Base-by-base conservation (phyloP, 2,113 vertebrate species). In the Chloroceryle aenea region DNA sequence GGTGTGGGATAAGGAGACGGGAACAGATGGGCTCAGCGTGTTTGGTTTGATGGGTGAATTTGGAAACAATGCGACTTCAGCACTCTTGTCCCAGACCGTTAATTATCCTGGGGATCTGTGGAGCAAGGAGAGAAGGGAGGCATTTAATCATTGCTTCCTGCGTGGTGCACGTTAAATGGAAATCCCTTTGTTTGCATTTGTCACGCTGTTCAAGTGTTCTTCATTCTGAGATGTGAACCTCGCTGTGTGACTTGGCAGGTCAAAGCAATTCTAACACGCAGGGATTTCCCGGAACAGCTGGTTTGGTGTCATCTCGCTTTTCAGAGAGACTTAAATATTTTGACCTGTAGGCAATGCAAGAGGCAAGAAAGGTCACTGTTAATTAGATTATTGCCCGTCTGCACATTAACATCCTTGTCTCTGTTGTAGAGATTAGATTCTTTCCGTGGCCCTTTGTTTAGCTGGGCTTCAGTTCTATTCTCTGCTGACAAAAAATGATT, bases 81-180 rank as follows among this genome's bases (percentile, higher is more conserved):
- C 2, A 9, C 32, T 85, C 23, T 23, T 19, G 22, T 55, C 59
- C 59, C 20, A 11, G 14, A 20, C 40, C 0, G 0, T 68, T 78
- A 5, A 71, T 89, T 87, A 40, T 40, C 20, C 38, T 2, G 11
- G 47, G 50, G 47, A 47, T 76, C 68, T n/a, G 63, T 4, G 14
- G 63, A 73, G 67, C 12, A 0, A 15, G 32, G 34, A 56, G 55
- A 32, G 56, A 14, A 48, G 48, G 40, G 61, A 87, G 48, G 26
- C 20, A 12, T 93, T 86, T 34, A 59, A 68, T 61, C 14, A 1
- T 73, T 38, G 38, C 61, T 68, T 75, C 61, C 55, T 1, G 1
- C 8, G 22, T 36, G 2, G 8, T 9, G 43, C 55, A 3, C 6
- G 0, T 43, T 5, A 8, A 13, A 19, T 47, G 53, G 82, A 73